These are phyloP conservation scores for Phyllotis vaccarum DNA, from an alignment of 2,797 vertebrate genomes.

Conservation along the genomic window DNA sequence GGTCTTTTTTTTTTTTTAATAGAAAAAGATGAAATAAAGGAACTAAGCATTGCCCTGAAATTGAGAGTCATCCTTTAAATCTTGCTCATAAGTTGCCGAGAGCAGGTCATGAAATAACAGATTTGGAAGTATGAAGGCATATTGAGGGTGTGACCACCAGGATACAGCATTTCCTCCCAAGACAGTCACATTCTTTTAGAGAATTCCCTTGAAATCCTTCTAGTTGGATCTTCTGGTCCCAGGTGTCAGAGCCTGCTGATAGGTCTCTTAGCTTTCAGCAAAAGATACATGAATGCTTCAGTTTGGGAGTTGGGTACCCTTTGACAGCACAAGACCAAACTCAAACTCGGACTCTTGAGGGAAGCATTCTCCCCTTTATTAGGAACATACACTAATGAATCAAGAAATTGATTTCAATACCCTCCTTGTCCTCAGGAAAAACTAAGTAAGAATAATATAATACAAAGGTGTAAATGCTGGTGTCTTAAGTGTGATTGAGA, in stretches of 20 bases:
- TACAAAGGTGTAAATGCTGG: neutral
- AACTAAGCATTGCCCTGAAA: constrained; percentile 39
- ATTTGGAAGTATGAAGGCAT: constrained; percentile 51
- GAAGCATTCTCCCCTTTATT: neutral
- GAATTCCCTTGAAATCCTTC: constrained; percentile 23
- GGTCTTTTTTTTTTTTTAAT: constrained; percentile 40
- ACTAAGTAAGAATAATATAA: constrained; percentile 9
- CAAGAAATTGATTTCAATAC: neutral
- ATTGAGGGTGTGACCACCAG: constrained; percentile 29
- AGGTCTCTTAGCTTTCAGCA: neutral
- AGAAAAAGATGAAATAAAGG: constrained; percentile 53
- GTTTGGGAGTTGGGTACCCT: neutral
- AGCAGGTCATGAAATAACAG: constrained; percentile 46
- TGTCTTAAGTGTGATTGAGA: neutral
- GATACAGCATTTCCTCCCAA: neutral
- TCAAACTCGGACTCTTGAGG: neutral
- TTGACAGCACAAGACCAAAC: constrained; percentile 43
- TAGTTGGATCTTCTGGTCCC: neutral
- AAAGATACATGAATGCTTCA: neutral
- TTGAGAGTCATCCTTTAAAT: constrained; percentile 49
- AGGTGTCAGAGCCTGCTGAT: neutral
- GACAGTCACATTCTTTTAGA: neutral
- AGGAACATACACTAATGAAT: neutral
- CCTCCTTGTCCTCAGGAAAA: neutral
- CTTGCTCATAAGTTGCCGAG: constrained; percentile 5